Percentiles rank a stretch among this genome's conserved stretches.
Evolutionary conservation across 2,888 invertebrate genomes (phyloP).

Genomic region (Campaea margaritaria): DNA sequence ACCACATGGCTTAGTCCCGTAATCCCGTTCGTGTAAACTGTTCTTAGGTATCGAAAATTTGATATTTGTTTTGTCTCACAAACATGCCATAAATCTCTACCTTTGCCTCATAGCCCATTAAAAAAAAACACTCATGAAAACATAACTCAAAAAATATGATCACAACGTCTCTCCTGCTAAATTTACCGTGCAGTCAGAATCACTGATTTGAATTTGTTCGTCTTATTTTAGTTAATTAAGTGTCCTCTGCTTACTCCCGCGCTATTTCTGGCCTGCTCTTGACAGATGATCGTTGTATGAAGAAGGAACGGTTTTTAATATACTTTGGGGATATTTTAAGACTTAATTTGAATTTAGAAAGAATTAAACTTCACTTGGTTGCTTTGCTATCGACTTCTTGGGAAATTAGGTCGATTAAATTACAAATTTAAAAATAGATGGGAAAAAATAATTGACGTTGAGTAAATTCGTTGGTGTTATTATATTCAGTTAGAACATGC

Average conservation of each 20-base stretch:
- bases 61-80: too few species aligned
- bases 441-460: too few species aligned
- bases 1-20: too few species aligned
- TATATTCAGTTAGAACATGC: neutral
- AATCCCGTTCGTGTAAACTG: too few species aligned
- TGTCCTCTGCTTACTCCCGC: constrained; percentile 48
- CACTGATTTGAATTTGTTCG: constrained; percentile 68
- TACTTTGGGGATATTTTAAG: constrained; percentile 10
- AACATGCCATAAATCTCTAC: neutral
- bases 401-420: too few species aligned
- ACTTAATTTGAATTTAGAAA: too few species aligned
- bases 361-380: too few species aligned
- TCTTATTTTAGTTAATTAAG: constrained; percentile 74
- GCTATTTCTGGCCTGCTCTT: constrained; percentile 40
- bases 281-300: constrained; percentile 29
- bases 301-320: constrained; percentile 24
- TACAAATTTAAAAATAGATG: too few species aligned
- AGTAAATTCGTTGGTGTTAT: too few species aligned
- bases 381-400: too few species aligned
- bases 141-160: constrained; percentile 54
- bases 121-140: neutral
- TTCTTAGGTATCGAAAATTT: too few species aligned
- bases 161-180: constrained; percentile 59
- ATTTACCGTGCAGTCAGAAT: constrained; percentile 55
- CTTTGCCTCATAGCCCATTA: neutral